Conservation (phyloP, 53 echinoderm and acorn worm genomes). For the Stichopus horrens region DNA sequence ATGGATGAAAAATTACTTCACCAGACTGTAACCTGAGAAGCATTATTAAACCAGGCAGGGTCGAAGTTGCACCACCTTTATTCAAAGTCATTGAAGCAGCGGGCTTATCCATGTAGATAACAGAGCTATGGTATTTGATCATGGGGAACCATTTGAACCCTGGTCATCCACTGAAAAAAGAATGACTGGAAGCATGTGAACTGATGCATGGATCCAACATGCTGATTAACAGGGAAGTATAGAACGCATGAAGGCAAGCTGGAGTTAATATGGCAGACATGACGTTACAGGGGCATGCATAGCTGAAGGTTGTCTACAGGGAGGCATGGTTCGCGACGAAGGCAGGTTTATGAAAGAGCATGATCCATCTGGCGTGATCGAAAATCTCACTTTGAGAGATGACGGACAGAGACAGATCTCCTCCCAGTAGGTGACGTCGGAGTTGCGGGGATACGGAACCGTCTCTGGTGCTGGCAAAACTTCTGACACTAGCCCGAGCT, state of each 20-base stretch:
- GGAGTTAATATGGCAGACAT: not conserved
- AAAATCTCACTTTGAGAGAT: conserved; percentile 78
- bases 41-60: no score
- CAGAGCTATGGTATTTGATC: no score
- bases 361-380: not conserved
- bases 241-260: not conserved
- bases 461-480: conserved; percentile 52
- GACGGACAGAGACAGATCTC: conserved; percentile 61
- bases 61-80: no score
- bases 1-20: no score
- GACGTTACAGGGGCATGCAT: not conserved
- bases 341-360: not conserved
- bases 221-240: not conserved
- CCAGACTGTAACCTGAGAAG: no score
- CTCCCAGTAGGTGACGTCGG: conserved; percentile 67
- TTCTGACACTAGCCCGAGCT: conserved; percentile 51
- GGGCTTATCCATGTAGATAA: no score
- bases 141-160: no score
- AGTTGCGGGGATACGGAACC: conserved; percentile 72
- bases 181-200: no score
- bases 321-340: not conserved
- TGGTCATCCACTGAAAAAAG: no score
- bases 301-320: not conserved
- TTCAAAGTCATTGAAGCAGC: no score
- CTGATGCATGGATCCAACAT: no score